phyloP scores from a whole-genome alignment of 1,140 invertebrate genomes.

The Lepidurus packardi region DNA sequence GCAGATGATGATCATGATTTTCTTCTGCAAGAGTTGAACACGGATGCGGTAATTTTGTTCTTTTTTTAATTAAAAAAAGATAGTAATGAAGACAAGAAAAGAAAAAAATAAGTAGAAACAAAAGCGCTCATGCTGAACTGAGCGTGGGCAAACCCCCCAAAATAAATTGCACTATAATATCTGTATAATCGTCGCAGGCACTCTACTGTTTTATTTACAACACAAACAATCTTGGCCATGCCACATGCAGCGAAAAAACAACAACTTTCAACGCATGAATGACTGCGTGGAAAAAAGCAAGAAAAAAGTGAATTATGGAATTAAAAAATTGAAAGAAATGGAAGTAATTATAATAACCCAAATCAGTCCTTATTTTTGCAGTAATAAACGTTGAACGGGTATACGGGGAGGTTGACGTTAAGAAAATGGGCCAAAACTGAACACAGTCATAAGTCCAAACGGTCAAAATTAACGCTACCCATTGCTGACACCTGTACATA shows the following conservation, averaged over 20 bases:
- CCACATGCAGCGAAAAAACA: neutral
- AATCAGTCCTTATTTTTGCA: constrained; percentile 8
- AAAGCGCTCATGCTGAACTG: constrained; percentile 1
- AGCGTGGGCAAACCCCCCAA: neutral
- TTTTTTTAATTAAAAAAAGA: neutral
- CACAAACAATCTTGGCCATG: neutral
- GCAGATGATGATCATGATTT: constrained; percentile 98
- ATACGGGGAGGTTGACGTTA: neutral
- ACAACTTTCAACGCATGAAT: no score
- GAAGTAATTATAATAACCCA: neutral
- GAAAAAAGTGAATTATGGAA: neutral
- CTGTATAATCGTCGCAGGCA: neutral
- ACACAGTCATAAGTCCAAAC: neutral
- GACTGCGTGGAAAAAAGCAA: constrained; percentile 17
- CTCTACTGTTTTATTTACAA: constrained; percentile 2
- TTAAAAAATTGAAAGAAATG: neutral
- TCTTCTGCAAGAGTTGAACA: constrained; percentile 76
- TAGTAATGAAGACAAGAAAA: constrained; percentile 13
- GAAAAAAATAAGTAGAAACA: neutral
- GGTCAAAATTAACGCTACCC: neutral
- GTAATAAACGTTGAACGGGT: neutral
- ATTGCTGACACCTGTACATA: constrained; percentile 7
- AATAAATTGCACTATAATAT: neutral
- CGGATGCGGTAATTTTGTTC: neutral
- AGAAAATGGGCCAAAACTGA: neutral